Conservation (phyloP, 2,113 vertebrate species). For the Spilogale gracilis region DNA sequence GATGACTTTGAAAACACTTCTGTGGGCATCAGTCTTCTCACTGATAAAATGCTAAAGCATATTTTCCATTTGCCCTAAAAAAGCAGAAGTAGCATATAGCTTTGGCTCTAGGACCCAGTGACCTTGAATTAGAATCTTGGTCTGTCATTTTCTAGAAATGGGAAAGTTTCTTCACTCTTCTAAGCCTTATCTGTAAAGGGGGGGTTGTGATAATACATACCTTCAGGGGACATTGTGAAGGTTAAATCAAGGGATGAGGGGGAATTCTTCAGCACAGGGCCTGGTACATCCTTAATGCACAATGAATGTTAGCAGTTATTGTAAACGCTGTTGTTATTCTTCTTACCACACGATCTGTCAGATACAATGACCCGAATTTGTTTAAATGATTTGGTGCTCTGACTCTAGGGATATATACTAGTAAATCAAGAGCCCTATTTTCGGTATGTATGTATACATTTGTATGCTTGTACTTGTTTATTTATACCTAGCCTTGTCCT, state of each 20-base stretch:
- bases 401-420: neutral
- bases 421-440: conserved; percentile 66
- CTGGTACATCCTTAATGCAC: neutral
- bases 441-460: neutral
- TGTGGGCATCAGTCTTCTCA: neutral
- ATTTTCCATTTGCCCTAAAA: neutral
- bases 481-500: conserved; percentile 43
- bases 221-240: neutral
- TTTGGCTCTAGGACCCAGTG: neutral
- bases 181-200: neutral
- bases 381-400: neutral
- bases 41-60: neutral
- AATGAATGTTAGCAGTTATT: neutral
- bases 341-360: neutral
- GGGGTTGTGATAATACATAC: neutral
- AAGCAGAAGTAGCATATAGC: neutral
- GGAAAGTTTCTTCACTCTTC: neutral
- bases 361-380: conserved; percentile 49
- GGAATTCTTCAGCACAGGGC: neutral
- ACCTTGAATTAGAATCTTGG: neutral
- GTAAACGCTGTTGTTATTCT: neutral
- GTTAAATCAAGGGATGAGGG: neutral
- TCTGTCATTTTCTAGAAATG: neutral
- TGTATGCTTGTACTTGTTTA: conserved; percentile 41
- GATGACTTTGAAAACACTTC: neutral